A percentile compares a stretch with the other conserved stretches of the same genome.
Evolutionary conservation across 2,113 vertebrate genomes (phyloP).

Genomic region (Chamaea fasciata): DNA sequence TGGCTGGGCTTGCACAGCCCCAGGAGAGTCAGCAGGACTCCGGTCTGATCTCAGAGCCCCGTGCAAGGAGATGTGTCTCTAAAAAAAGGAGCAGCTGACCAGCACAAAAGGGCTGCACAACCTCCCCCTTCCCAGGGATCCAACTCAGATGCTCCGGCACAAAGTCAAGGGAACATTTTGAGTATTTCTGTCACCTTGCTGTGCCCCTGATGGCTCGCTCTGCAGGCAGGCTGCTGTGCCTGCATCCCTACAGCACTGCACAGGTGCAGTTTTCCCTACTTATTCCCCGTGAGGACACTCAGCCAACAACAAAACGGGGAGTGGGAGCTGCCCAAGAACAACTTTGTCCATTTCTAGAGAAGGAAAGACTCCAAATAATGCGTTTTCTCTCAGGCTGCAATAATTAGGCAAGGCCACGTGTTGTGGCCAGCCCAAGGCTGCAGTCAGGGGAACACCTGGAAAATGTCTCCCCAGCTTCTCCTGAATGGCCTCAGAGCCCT

Average conservation of each 20-base stretch:
- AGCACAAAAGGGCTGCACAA: background rate
- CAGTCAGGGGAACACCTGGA: background rate
- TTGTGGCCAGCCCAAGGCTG: background rate
- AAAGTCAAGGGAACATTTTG: background rate
- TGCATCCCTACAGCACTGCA: accelerated
- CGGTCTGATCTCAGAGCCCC: background rate
- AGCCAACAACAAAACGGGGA: background rate
- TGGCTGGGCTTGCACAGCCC: background rate
- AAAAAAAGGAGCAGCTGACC: background rate
- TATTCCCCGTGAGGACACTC: background rate
- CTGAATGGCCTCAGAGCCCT: background rate
- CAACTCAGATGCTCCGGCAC: background rate
- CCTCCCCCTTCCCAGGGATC: background rate
- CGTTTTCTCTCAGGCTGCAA: background rate
- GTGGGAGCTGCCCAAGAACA: background rate
- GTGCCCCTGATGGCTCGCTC: background rate
- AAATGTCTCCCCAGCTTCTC: background rate
- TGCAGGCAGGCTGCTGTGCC: background rate
- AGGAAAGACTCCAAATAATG: background rate
- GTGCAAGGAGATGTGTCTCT: background rate
- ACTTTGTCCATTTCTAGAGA: background rate
- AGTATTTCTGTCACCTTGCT: background rate
- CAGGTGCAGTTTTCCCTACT: accelerated
- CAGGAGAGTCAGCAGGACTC: background rate
- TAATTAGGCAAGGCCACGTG: too few relatives aligned